phyloP scores from a whole-genome alignment of 2,888 invertebrate species.

The Parapristionchus giblindavisi region DNA sequence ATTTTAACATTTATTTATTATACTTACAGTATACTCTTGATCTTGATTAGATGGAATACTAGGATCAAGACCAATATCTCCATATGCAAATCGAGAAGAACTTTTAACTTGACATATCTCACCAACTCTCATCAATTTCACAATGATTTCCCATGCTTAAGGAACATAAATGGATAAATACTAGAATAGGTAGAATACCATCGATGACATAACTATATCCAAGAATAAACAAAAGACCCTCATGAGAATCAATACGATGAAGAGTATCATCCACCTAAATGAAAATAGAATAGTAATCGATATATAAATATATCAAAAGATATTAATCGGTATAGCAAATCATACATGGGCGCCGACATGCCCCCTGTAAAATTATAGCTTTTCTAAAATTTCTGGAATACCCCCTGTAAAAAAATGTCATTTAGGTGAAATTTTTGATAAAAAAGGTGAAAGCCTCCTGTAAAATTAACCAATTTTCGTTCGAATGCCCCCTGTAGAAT shows the following conservation, averaged over 20 bases:
- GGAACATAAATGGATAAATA: background rate
- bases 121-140: constrained; percentile 37
- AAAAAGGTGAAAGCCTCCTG: too few relatives aligned
- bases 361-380: too few relatives aligned
- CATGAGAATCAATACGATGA: constrained; percentile 27
- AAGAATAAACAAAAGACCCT: constrained; percentile 25
- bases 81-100: constrained; percentile 31
- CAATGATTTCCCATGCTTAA: constrained; percentile 33
- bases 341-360: too few relatives aligned
- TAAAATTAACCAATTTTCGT: too few relatives aligned
- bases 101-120: constrained; percentile 17
- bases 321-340: too few relatives aligned
- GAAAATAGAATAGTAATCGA: too few relatives aligned
- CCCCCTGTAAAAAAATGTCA: too few relatives aligned
- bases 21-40: constrained; percentile 33
- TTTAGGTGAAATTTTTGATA: too few relatives aligned
- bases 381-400: too few relatives aligned
- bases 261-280: constrained; percentile 18
- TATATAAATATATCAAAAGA: background rate
- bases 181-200: constrained; percentile 15
- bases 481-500: too few relatives aligned
- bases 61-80: constrained; percentile 24
- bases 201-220: constrained; percentile 37
- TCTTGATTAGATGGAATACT: constrained; percentile 4
- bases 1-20: background rate